A percentile compares a stretch with the other conserved stretches of the same genome.
Evolutionary conservation across 1,140 invertebrate species (phyloP).

Genomic region (Brachionus sp.): DNA sequence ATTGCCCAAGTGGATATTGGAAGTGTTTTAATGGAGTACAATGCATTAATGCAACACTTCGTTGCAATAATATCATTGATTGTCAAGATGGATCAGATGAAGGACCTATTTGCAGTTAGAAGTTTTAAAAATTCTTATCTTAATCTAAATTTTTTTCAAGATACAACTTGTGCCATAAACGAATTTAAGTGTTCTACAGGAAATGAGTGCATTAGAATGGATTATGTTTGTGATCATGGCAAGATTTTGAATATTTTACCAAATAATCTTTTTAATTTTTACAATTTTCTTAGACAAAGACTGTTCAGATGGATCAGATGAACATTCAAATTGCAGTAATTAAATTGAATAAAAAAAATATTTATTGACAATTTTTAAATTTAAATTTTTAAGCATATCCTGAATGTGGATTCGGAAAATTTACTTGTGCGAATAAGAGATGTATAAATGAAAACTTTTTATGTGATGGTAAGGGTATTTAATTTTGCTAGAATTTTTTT

Average conservation of each 20-base stretch:
- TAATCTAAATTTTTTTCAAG: neutral
- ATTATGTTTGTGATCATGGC: conserved; percentile 33
- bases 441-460: conserved; percentile 52
- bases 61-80: conserved; percentile 55
- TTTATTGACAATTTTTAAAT: neutral
- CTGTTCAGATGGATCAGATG: conserved; percentile 36
- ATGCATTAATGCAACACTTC: conserved; percentile 52
- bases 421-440: conserved; percentile 45
- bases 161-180: neutral
- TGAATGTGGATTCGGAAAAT: conserved; percentile 28
- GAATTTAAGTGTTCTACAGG: conserved; percentile 2
- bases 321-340: conserved; percentile 24
- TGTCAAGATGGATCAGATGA: conserved; percentile 57
- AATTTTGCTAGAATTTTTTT: neutral
- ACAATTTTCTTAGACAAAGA: conserved; percentile 2
- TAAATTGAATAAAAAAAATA: neutral
- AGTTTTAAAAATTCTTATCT: neutral
- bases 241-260: neutral
- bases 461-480: conserved; percentile 50
- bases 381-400: conserved; percentile 27
- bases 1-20: conserved; percentile 18
- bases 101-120: conserved; percentile 46
- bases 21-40: conserved; percentile 36
- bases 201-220: conserved; percentile 3
- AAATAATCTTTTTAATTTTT: neutral